Base-by-base conservation (phyloP, 2,797 vertebrate genomes). In the Streptopelia turtur region DNA sequence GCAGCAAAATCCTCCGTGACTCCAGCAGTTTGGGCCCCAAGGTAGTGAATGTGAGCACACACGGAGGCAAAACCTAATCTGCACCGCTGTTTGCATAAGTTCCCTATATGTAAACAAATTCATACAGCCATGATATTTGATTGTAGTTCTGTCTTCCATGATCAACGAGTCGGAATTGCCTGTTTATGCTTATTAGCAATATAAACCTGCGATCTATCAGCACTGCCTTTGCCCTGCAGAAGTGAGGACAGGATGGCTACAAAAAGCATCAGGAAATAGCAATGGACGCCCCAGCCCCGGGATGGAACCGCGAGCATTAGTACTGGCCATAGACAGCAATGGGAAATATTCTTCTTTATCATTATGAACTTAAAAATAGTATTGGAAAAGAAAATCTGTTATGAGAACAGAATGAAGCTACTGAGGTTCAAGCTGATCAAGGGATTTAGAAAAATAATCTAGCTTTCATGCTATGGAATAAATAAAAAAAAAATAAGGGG, bases 371-470 rank as follows among this genome's bases (percentile, higher is more conserved):
- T 84, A 47, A 84, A 83, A 93, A 79, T 3, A 72, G 55, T 23
- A 69, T 56, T 89, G 72, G 56, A 91, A 89, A 95, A 94, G 57
- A 35, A 93, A 94, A 72, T 81, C 71, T 45, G n/a, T 39, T 76
- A 31, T 13, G n/a, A 76, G 83, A 39, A 60, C 39, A 79, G 53
- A 94, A 78, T 87, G 86, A 94, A 85, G 50, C 24, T 57, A 53
- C 64, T 30, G 22, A 80, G 27, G 33, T 68, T 87, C 53, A 45
- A 76, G 55, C 2, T 87, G 13, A 91, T 88, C 35, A 79, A 87
- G n/a, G 15, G 11, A 78, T 87, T 95, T 71, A n/a, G 45, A 88
- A 78, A 86, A 86, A 75, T 37, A 92, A 94, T 69, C 13, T 49
- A 93, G 63, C 89, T 79, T 76, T 92, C 30, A 59, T 27, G 31